Evolutionary conservation across 2,888 invertebrate genomes (phyloP), one percentile per base, ranked within the genome.

Genomic region (Lepidochrysops patricia): DNA sequence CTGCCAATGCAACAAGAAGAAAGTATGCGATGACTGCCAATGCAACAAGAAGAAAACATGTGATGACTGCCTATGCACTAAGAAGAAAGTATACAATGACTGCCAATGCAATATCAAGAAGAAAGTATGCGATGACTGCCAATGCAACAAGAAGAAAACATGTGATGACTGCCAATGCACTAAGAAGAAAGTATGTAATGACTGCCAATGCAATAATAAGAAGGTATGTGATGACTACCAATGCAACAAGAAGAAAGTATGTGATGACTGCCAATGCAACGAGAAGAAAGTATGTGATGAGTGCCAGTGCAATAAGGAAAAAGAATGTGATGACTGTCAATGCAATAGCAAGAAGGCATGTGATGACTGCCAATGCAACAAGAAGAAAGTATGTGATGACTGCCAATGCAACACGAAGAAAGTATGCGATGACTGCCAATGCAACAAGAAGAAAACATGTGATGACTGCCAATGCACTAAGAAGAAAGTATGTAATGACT

Each of bases 1-100:
- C 23, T 76, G 76, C 50, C 58, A 67, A 1, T 76, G 75, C 57
- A 58, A 74, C 4, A 62, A 68, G 0, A 61, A 57, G n/a, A 52
- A n/a, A n/a, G n/a, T 25, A 4, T 48, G 61, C 7, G 59, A 64
- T 6, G 57, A 61, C 57, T 66, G 65, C 52, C 52, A 54, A 49
- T 65, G 61, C 48, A 35, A 26, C 2, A 26, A 58, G 6, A 19
- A 54, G 12, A 35, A 57, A 15, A 27, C 34, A 6, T 54, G 60
- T 0, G 48, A 49, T 50, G 62, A 62, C n/a, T 27, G 26, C 13
- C 50, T n/a, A 50, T 13, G 50, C 26, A 49, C 4, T 5, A 49
- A 26, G n/a, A 49, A 49, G n/a, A 25, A n/a, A n/a, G n/a, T 25
- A 4, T 48, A 60, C 7, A 57, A 64, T 6, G 57, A 61, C 57